Evolutionary conservation across 2,113 vertebrate species (phyloP), one percentile per base, ranked within the genome.

Genomic region (Scytalopus superciliaris): DNA sequence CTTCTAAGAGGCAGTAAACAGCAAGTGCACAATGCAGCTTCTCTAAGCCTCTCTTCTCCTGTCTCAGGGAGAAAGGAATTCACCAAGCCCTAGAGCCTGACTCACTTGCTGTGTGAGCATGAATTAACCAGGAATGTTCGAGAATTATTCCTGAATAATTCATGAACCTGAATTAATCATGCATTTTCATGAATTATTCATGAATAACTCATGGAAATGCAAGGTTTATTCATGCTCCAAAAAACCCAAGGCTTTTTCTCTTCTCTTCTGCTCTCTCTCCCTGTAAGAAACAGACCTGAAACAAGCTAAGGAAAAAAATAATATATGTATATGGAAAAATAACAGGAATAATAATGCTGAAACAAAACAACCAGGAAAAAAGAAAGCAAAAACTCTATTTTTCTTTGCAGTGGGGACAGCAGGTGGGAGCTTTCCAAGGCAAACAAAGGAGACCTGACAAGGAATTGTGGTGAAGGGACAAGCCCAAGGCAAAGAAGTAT

Each of bases 161-260:
- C 96, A 97, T 97, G 97, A 97, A 96, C 92, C 93, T 96, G 96
- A 97, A 97, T 97, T 97, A 97, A 97, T 97, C 97, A 97, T 97
- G 97, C 93, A 97, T 96, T 97, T 97, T 81, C 96, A 97, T 97
- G 97, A 94, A 97, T 97, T 96, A 97, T 97, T 97, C 97, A 97
- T 97, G 96, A 97, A 97, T 95, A 97, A 97, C 96, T 97, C 96
- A 97, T 97, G 97, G 97, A 97, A 97, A 97, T 97, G 96, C 97
- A 97, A 97, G 97, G 96, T 97, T 97, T 97, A 96, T 97, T 97
- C 97, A 97, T 97, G 97, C 97, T 97, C 92, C 88, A 94, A 95
- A 95, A 96, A 97, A 97, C 89, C 95, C 91, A 95, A 95, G 77
- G 83, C 93, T 92, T 96, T 95, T 88, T 88, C 56, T 87, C 66